A percentile compares a stretch with the other conserved stretches of the same genome.
Conservation (phyloP, 2,797 vertebrate species). For the Enoplosus armatus region DNA sequence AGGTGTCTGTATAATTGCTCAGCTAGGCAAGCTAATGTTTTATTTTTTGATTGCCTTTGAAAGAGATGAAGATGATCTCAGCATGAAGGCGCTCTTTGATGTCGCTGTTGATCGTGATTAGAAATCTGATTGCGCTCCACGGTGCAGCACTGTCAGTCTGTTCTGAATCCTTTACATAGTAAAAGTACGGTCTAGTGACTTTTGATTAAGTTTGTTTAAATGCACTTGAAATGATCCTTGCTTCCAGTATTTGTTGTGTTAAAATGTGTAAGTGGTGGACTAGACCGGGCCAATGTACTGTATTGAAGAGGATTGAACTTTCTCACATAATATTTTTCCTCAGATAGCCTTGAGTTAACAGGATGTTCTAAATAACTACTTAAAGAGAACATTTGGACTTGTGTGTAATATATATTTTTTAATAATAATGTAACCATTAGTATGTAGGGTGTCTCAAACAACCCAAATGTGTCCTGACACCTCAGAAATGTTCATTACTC, state of each 20-base stretch:
- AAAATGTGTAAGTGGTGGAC: conserved; percentile 1
- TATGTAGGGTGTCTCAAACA: neutral
- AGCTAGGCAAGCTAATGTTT: neutral
- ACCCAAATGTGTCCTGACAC: neutral
- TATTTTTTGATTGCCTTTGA: conserved; percentile 28
- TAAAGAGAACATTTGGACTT: conserved; percentile 10
- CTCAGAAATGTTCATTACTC: conserved; percentile 38
- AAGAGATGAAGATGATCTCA: conserved; percentile 29
- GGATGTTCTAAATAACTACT: conserved; percentile 10
- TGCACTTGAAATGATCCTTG: conserved; percentile 29
- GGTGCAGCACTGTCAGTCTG: conserved; percentile 3
- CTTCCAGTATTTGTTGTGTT: conserved; percentile 22
- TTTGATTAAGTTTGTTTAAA: conserved; percentile 20
- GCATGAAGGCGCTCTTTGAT: conserved; percentile 16
- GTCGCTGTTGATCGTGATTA: conserved; percentile 29
- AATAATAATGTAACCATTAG: neutral
- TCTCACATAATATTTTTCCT: neutral
- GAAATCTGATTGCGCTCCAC: conserved; percentile 20
- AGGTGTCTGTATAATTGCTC: conserved; percentile 4
- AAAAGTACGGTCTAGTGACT: conserved; percentile 7
- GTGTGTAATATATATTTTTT: neutral
- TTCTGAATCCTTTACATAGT: neutral
- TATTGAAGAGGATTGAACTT: neutral
- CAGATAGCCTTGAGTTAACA: neutral
- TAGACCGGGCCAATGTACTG: conserved; percentile 10